Evolutionary conservation across 1,140 invertebrate species (phyloP).

Genomic region (Parapsyche elsis): DNA sequence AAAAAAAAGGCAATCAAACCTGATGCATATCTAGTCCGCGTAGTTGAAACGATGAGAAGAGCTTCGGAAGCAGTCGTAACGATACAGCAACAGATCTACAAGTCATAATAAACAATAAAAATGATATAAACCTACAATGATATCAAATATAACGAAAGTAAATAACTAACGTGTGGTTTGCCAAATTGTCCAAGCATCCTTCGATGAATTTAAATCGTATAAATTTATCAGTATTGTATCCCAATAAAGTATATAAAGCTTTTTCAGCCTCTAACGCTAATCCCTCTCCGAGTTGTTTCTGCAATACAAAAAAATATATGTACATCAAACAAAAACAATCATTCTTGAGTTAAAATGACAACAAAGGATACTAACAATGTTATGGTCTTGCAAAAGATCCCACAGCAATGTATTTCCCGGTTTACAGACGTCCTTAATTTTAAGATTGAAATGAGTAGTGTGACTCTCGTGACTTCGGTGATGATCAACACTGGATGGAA

Average conservation of each 20-base stretch:
- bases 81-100: conserved; percentile 88
- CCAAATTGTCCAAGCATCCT: conserved; percentile 90
- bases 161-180: conserved; percentile 77
- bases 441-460: conserved; percentile 67
- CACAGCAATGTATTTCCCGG: conserved; percentile 92
- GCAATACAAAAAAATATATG: conserved; percentile 57
- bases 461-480: conserved; percentile 59
- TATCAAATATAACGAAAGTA: conserved; percentile 5
- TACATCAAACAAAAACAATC: conserved; percentile 27
- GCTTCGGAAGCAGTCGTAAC: conserved; percentile 85
- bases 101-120: conserved; percentile 44
- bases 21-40: conserved; percentile 84
- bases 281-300: conserved; percentile 87
- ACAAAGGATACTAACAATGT: conserved; percentile 75
- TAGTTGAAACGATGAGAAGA: conserved; percentile 91
- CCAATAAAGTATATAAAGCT: conserved; percentile 87
- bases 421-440: conserved; percentile 84
- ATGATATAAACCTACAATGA: conserved; percentile 7
- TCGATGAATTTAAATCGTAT: conserved; percentile 95
- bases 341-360: conserved; percentile 14
- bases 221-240: conserved; percentile 87
- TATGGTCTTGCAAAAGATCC: conserved; percentile 94
- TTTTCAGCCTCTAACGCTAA: conserved; percentile 92
- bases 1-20: conserved; percentile 57
- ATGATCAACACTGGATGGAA: conserved; percentile 56